Conservation (phyloP, 2,888 invertebrate genomes). For the Acanthosepion lycidas region DNA sequence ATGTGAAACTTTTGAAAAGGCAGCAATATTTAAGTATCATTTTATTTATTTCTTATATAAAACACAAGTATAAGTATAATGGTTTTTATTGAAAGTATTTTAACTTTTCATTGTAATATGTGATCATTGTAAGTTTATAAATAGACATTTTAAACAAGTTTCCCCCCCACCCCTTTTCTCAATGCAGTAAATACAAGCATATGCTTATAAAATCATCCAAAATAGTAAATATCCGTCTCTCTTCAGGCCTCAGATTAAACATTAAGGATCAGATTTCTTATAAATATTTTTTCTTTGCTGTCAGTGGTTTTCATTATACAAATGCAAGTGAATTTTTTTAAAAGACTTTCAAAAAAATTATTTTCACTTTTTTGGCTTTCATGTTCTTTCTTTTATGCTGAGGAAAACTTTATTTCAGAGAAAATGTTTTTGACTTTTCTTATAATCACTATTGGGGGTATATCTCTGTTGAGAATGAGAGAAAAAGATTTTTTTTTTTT, state of each 20-base stretch:
- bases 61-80: too few relatives aligned
- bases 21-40: too few relatives aligned
- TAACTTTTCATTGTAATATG: too few relatives aligned
- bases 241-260: not conserved
- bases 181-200: not conserved
- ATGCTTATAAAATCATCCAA: not conserved
- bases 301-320: too few relatives aligned
- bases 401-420: not conserved
- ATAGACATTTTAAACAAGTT: too few relatives aligned
- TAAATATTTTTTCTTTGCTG: not conserved
- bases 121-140: too few relatives aligned
- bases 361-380: too few relatives aligned
- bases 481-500: not conserved
- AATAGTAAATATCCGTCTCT: not conserved
- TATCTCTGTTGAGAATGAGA: not conserved
- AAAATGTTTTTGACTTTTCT: not conserved
- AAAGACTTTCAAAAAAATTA: not conserved
- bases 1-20: too few relatives aligned
- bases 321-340: not conserved
- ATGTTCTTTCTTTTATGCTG: not conserved
- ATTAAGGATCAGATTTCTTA: not conserved
- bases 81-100: too few relatives aligned
- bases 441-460: not conserved
- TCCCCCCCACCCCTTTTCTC: not conserved
- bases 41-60: too few relatives aligned